Evolutionary conservation across 2,888 invertebrate species (phyloP).

Genomic region (Protonemura montana): DNA sequence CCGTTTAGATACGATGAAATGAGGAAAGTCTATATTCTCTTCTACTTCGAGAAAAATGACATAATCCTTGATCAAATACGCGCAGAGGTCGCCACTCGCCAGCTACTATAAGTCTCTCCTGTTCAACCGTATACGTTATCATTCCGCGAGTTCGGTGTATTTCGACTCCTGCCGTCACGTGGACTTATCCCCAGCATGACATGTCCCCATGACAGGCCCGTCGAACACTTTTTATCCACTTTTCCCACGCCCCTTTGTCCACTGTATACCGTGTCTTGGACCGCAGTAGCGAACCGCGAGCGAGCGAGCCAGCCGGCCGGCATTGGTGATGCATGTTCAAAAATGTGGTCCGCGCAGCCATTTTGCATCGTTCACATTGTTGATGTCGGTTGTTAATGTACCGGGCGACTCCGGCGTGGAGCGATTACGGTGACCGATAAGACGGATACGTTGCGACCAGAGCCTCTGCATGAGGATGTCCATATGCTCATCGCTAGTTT

Average conservation of each 20-base stretch:
- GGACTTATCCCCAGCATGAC: not conserved
- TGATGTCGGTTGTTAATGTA: not conserved
- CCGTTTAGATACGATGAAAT: too few relatives aligned
- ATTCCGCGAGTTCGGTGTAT: slow-evolving; percentile 8
- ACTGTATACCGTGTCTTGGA: not conserved
- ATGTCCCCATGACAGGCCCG: not conserved
- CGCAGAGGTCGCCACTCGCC: not conserved
- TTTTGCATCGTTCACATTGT: not conserved
- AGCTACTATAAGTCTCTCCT: not conserved
- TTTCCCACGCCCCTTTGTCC: not conserved
- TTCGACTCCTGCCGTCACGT: not conserved
- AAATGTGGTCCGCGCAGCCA: not conserved
- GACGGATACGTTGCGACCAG: too few relatives aligned
- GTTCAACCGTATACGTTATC: not conserved
- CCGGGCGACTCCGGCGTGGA: too few relatives aligned
- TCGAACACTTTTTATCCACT: not conserved
- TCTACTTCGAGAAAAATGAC: too few relatives aligned
- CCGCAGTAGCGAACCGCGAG: not conserved
- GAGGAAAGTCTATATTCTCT: too few relatives aligned
- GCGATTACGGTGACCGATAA: too few relatives aligned
- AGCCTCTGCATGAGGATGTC: too few relatives aligned
- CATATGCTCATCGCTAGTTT: too few relatives aligned
- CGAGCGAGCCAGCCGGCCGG: too few relatives aligned
- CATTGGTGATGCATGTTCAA: not conserved
- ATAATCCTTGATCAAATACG: too few relatives aligned